A percentile compares a stretch with the other conserved stretches of the same genome.
Evolutionary conservation across 1,140 invertebrate species (phyloP).

Genomic region (Antheraea pernyi): DNA sequence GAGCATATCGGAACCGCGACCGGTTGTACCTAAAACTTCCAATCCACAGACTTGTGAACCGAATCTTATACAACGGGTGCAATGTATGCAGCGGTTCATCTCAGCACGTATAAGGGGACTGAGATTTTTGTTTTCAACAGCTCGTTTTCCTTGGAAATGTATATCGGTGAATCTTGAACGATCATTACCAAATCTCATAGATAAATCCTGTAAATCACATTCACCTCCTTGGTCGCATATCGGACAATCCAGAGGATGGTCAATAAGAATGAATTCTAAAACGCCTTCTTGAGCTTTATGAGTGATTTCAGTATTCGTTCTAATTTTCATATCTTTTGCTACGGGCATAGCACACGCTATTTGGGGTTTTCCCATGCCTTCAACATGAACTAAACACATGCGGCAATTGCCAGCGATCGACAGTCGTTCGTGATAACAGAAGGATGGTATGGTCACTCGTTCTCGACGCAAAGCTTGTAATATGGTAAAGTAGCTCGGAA

Average conservation of each 20-base stretch:
- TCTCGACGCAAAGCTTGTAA: conserved; percentile 53
- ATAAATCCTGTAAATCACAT: conserved; percentile 98
- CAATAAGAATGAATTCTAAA: conserved; percentile 98
- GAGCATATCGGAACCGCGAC: conserved; percentile 83
- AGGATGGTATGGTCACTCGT: conserved; percentile 47
- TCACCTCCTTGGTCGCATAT: conserved; percentile 99
- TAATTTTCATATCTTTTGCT: conserved; percentile 85
- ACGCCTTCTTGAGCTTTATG: conserved; percentile 93
- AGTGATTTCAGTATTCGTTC: conserved; percentile 84
- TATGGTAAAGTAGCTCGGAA: conserved; percentile 58
- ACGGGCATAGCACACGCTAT: conserved; percentile 91
- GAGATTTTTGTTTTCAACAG: conserved; percentile 89
- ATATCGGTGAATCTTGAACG: conserved; percentile 96
- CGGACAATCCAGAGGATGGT: conserved; percentile 99
- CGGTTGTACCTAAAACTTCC: conserved; percentile 87
- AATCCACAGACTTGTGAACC: conserved; percentile 88
- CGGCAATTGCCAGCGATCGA: conserved; percentile 89
- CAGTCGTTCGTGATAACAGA: conserved; percentile 84
- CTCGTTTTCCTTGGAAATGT: conserved; percentile 93
- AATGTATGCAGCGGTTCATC: conserved; percentile 92
- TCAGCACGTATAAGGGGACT: conserved; percentile 89
- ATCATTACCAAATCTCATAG: conserved; percentile 98
- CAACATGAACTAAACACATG: conserved; percentile 91
- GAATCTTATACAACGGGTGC: conserved; percentile 88
- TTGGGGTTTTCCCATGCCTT: conserved; percentile 86